Conservation (phyloP, 1,140 invertebrate species). For the Eciton burchellii region DNA sequence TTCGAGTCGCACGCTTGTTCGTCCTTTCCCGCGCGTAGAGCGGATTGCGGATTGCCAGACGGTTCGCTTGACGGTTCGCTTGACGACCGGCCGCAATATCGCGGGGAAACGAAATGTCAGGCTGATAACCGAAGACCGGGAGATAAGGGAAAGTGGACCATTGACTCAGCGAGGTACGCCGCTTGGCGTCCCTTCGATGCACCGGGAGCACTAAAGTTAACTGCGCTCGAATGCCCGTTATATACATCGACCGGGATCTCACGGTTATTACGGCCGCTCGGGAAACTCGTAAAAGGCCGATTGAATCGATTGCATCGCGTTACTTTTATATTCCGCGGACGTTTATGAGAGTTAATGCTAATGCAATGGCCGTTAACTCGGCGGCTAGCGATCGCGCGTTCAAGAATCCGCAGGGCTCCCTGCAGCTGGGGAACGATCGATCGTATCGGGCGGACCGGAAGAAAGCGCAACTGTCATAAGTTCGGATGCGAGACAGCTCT, state of each 20-base stretch:
- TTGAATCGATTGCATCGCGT: slow-evolving; percentile 43
- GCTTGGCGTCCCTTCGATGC: background rate
- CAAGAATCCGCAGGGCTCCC: background rate
- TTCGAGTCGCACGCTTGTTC: background rate
- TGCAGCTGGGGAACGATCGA: background rate
- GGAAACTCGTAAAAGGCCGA: slow-evolving; percentile 61
- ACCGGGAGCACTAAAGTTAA: slow-evolving; percentile 49
- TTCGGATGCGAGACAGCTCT: background rate
- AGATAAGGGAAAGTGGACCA: background rate
- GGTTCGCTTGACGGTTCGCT: background rate
- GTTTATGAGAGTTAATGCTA: slow-evolving; percentile 26
- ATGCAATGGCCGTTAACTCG: slow-evolving; percentile 7
- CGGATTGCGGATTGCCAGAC: too few relatives aligned
- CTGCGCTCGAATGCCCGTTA: slow-evolving; percentile 40
- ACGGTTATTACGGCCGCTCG: slow-evolving; percentile 19
- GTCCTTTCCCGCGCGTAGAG: too few relatives aligned
- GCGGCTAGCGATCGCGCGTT: slow-evolving; percentile 21
- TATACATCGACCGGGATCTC: slow-evolving; percentile 27
- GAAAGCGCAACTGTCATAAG: background rate
- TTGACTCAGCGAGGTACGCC: background rate
- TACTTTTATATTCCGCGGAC: slow-evolving; percentile 49
- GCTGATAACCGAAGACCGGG: background rate
- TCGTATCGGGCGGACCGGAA: background rate
- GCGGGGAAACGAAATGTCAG: background rate
- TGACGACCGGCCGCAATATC: too few relatives aligned